Base-by-base conservation (phyloP, 2,797 vertebrate species). In the Spea hammondii region DNA sequence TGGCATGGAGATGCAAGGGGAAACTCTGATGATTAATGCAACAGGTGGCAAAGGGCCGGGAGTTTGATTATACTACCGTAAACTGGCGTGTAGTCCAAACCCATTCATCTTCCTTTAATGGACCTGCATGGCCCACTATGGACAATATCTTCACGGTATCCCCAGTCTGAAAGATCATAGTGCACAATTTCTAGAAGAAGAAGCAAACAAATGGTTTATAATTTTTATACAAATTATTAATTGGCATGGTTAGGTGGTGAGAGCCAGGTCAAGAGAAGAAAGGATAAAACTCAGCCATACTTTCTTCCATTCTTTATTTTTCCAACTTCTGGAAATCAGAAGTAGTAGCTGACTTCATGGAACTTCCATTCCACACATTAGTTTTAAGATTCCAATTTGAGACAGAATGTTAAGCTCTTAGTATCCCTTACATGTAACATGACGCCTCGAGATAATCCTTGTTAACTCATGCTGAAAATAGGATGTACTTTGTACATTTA, bases 21-120 rank as follows among this genome's bases (percentile, higher is more conserved):
- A 84, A 80, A 79, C 1, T 0, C 78, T n/a, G 69, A 78, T 87
- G 85, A 88, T 89, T 85, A 84, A 88, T 88, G 84, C 70, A 78
- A 55, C 86, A 67, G 70, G 66, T 85, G 84, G 83, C 70, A 76
- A 2, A 73, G 67, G 84, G 82, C 84, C 83, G 83, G 72, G 72
- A 84, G 69, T 79, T 68, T 83, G 85, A 75, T 76, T 88, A 82
- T 76, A 83, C 79, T 87, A 76, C 82, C 84, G 83, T 86, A 83
- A 68, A 74, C 1, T 10, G 78, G 17, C 76, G 74, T 51, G 45
- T 79, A 77, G 83, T 60, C 46, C 82, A 78, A 82, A 70, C 9
- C 44, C 79, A 83, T 88, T 83, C 72, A 65, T 87, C 83, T 85
- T 84, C 78, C 54, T 5, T 6, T 78, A 72, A 76, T 72, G 62